These are phyloP conservation scores for Cotesia typhae DNA, from an alignment of 1,140 invertebrate genomes.

Conservation along the genomic window DNA sequence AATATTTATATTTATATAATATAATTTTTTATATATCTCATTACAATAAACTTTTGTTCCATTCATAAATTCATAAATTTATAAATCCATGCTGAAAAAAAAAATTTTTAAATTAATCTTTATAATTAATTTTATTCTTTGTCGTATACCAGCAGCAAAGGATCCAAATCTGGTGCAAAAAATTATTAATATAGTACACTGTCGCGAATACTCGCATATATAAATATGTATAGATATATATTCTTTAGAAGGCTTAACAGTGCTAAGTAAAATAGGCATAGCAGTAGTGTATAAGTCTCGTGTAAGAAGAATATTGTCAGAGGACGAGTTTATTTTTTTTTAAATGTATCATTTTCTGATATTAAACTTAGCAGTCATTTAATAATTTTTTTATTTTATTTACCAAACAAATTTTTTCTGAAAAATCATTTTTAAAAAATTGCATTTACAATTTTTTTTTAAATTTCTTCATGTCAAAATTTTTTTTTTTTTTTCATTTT, in stretches of 20 bases:
- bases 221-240: constrained; percentile 31
- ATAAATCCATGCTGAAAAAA: constrained; percentile 8
- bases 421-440: too few species aligned
- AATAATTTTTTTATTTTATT: too few species aligned
- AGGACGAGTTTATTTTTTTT: constrained; percentile 25
- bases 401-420: too few species aligned
- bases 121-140: background rate
- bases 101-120: constrained; percentile 9
- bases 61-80: background rate
- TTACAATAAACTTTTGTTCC: too few species aligned
- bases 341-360: background rate
- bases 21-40: constrained; percentile 8
- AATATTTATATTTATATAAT: constrained; percentile 32
- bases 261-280: constrained; percentile 13
- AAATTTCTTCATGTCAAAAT: too few species aligned
- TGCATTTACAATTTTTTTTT: too few species aligned
- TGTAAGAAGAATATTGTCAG: constrained; percentile 36
- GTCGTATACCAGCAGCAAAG: constrained; percentile 8
- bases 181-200: background rate
- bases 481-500: too few species aligned
- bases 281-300: constrained; percentile 22
- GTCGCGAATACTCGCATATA: background rate
- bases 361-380: too few species aligned
- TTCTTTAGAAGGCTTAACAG: constrained; percentile 32
- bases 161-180: background rate